Evolutionary conservation across 2,797 vertebrate species (phyloP).

Genomic region (Chrysolophus pictus): DNA sequence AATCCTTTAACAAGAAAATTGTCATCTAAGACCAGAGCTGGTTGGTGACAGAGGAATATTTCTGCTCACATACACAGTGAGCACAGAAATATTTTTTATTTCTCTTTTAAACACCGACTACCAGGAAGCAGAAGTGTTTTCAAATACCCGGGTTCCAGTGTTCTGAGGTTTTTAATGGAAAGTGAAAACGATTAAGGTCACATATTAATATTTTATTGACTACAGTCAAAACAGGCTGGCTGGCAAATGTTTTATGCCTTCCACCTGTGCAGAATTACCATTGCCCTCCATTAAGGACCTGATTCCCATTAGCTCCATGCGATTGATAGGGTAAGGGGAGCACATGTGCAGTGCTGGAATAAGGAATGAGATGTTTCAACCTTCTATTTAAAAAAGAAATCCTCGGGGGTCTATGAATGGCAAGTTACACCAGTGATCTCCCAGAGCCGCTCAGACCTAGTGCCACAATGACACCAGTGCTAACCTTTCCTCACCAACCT

Average conservation of each 20-base stretch:
- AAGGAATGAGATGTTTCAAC: slow-evolving; percentile 47
- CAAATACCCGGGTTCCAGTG: neutral
- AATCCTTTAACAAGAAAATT: neutral
- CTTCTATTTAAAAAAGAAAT: slow-evolving; percentile 50
- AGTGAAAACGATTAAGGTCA: slow-evolving; percentile 39
- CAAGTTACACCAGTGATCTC: slow-evolving; percentile 26
- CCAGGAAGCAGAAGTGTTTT: neutral
- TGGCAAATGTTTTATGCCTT: slow-evolving; percentile 4
- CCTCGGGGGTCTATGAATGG: slow-evolving; percentile 54
- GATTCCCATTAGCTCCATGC: slow-evolving; percentile 6
- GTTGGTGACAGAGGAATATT: neutral
- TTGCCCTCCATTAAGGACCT: slow-evolving; percentile 36
- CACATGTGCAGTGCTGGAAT: neutral
- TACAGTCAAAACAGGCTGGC: neutral
- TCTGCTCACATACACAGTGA: neutral
- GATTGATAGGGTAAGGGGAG: slow-evolving; percentile 11
- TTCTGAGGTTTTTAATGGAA: slow-evolving; percentile 30
- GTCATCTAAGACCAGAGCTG: neutral
- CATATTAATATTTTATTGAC: slow-evolving; percentile 51
- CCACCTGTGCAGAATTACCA: neutral
- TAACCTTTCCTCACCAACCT: slow-evolving; percentile 45
- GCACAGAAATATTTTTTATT: neutral
- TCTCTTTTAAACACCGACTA: neutral
- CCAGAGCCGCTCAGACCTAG: slow-evolving; percentile 19
- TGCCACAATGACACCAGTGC: slow-evolving; percentile 23